phyloP scores from a whole-genome alignment of 2,888 invertebrate species.

The Cordilura impudica region DNA sequence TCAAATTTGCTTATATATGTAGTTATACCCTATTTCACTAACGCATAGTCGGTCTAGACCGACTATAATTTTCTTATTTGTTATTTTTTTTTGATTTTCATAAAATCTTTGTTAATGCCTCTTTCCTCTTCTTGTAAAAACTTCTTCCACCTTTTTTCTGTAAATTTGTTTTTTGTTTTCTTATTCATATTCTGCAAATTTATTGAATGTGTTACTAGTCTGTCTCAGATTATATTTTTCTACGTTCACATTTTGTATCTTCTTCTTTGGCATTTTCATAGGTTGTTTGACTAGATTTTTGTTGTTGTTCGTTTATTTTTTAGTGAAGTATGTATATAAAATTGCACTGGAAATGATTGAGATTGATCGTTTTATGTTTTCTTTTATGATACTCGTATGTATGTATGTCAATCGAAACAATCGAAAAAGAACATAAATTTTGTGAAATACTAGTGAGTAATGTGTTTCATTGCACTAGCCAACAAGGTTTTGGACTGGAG shows the following conservation, averaged over 20 bases:
- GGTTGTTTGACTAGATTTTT: slow-evolving; percentile 10
- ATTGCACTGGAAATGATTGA: slow-evolving; percentile 11
- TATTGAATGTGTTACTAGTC: background rate
- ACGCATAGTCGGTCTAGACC: no score
- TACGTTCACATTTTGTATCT: background rate
- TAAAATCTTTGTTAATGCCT: slow-evolving; percentile 3
- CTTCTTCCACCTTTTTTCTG: slow-evolving; percentile 3
- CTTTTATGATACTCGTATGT: no score
- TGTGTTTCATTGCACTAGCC: no score
- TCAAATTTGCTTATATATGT: background rate
- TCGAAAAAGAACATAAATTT: no score
- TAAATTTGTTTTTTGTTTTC: slow-evolving; percentile 8
- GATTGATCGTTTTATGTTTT: slow-evolving; percentile 2
- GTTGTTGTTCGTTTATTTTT: background rate
- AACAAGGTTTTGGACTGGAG: no score
- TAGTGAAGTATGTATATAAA: background rate
- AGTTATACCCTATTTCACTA: no score
- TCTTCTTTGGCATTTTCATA: background rate
- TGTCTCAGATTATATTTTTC: background rate
- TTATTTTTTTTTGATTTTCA: background rate
- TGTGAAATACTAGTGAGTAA: no score
- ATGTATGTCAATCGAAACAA: no score
- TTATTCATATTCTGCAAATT: slow-evolving; percentile 18
- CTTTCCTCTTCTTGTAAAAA: background rate
- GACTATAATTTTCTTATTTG: no score